Evolutionary conservation across 2,113 vertebrate genomes (phyloP).

Genomic region (Columba livia): DNA sequence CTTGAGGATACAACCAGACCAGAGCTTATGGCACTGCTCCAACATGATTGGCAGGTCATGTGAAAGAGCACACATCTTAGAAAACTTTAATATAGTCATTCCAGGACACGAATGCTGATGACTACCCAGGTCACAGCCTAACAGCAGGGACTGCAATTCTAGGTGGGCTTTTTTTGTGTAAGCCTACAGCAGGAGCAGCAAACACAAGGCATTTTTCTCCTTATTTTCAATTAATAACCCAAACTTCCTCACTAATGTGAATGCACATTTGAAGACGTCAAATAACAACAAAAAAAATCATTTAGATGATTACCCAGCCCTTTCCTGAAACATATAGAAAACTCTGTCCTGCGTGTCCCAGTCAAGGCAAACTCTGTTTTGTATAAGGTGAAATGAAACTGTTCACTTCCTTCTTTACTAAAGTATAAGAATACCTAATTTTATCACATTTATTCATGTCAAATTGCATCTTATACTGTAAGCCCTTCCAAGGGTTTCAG

Average conservation of each 20-base stretch:
- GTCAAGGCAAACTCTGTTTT: neutral
- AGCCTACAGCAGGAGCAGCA: neutral
- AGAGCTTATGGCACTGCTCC: slow-evolving; percentile 18
- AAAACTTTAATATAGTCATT: slow-evolving; percentile 5
- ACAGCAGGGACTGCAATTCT: neutral
- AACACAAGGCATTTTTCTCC: neutral
- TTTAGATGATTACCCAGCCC: neutral
- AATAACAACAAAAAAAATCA: neutral
- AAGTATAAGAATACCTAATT: neutral
- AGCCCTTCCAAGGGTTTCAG: neutral
- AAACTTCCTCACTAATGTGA: neutral
- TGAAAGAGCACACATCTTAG: slow-evolving; percentile 9
- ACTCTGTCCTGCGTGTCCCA: neutral
- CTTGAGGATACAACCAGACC: neutral
- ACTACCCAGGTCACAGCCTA: neutral
- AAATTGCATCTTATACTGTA: neutral
- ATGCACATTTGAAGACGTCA: neutral
- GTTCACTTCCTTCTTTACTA: neutral
- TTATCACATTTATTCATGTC: neutral
- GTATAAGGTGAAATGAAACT: neutral
- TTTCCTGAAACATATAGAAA: neutral
- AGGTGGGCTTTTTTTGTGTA: neutral
- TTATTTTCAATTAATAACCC: neutral
- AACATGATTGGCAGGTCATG: neutral
- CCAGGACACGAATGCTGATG: neutral